Percentiles rank a stretch among this genome's conserved stretches.
phyloP scores from a whole-genome alignment of 2,797 vertebrate species.

The Yasuhikotakia modesta region DNA sequence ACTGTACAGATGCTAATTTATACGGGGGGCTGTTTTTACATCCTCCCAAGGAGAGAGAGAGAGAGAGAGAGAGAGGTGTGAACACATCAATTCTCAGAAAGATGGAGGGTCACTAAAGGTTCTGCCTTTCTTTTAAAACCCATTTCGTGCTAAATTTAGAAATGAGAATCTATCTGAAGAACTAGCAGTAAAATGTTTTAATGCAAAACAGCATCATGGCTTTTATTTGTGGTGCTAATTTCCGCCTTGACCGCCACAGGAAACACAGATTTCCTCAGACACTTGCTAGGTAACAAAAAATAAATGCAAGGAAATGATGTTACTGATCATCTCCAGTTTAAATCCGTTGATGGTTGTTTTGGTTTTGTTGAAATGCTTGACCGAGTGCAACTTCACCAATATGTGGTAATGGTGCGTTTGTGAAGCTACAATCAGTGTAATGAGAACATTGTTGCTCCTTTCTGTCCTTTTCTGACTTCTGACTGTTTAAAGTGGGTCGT shows the following conservation, averaged over 20 bases:
- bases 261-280: too few relatives aligned
- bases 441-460: not conserved
- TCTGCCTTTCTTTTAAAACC: not conserved
- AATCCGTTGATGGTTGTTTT: not conserved
- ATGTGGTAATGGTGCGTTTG: not conserved
- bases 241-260: too few relatives aligned
- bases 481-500: not conserved
- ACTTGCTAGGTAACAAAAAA: not conserved
- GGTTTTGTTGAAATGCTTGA: not conserved
- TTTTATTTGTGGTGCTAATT: too few relatives aligned
- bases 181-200: not conserved
- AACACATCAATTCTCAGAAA: slow-evolving; percentile 43
- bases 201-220: too few relatives aligned
- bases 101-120: slow-evolving; percentile 18
- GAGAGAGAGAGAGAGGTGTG: slow-evolving; percentile 49
- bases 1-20: slow-evolving; percentile 39
- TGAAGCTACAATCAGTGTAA: slow-evolving; percentile 3
- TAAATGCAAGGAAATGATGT: too few relatives aligned
- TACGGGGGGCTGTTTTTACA: slow-evolving; percentile 36
- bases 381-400: not conserved
- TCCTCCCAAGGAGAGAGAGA: slow-evolving; percentile 39
- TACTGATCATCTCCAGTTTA: not conserved
- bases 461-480: not conserved
- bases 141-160: not conserved
- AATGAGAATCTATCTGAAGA: not conserved